Percentiles rank a stretch among this genome's conserved stretches.
These are phyloP conservation scores for Actinostola sp. DNA, from an alignment of 92 coral and sea anemone genomes.

Conservation along the genomic window DNA sequence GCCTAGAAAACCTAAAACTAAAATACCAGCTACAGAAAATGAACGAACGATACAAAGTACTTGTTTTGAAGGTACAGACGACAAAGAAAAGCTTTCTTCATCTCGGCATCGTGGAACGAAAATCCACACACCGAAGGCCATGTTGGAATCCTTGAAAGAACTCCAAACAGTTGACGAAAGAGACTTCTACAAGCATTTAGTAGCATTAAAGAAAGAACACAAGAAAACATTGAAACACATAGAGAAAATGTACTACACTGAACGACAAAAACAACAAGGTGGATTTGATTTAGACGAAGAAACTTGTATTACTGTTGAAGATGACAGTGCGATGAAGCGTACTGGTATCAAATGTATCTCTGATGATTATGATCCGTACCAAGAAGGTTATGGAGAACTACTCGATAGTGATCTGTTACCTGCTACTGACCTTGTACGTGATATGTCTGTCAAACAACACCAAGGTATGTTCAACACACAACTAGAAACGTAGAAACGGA, in stretches of 20 bases:
- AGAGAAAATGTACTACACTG: slow-evolving; percentile 83
- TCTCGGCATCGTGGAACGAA: slow-evolving; percentile 60
- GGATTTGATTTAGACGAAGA: slow-evolving; percentile 74
- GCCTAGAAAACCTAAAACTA: slow-evolving; percentile 88
- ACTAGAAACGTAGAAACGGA: not conserved
- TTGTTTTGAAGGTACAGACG: slow-evolving; percentile 54
- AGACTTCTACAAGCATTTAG: slow-evolving; percentile 79
- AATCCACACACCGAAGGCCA: slow-evolving; percentile 68
- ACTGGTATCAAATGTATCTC: slow-evolving; percentile 26
- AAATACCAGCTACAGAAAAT: slow-evolving; percentile 81
- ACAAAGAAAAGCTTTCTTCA: slow-evolving; percentile 23
- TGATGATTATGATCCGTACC: slow-evolving; percentile 62
- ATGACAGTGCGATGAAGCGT: slow-evolving; percentile 27
- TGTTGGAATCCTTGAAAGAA: slow-evolving; percentile 77
- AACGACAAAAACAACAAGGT: slow-evolving; percentile 61
- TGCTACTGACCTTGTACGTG: slow-evolving; percentile 71
- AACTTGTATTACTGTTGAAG: slow-evolving; percentile 68
- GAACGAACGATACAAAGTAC: slow-evolving; percentile 55
- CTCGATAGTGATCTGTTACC: slow-evolving; percentile 33
- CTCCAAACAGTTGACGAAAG: slow-evolving; percentile 76
- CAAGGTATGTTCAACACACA: slow-evolving; percentile 16
- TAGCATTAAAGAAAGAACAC: slow-evolving; percentile 84
- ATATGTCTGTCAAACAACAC: slow-evolving; percentile 75
- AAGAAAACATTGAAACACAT: slow-evolving; percentile 84
- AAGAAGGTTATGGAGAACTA: slow-evolving; percentile 28